Conservation (phyloP, 2,888 invertebrate genomes). For the Helobdella robusta region DNA sequence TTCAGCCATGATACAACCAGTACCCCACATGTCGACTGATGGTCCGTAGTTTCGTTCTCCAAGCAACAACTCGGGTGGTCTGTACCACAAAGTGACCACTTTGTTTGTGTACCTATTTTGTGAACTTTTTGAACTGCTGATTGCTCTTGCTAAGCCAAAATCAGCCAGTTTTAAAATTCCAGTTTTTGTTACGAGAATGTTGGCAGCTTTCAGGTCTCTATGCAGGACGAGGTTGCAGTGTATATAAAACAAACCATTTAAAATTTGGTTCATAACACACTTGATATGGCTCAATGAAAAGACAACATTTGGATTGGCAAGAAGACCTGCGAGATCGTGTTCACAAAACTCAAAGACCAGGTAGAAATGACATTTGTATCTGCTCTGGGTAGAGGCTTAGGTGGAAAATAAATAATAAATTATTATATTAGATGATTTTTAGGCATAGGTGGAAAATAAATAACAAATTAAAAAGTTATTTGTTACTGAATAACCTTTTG, state of each 20-base stretch:
- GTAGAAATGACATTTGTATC: slow-evolving; percentile 78
- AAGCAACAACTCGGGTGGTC: slow-evolving; percentile 53
- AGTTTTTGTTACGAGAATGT: slow-evolving; percentile 88
- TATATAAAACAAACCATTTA: slow-evolving; percentile 86
- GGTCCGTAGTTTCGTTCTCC: slow-evolving; percentile 82
- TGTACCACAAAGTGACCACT: slow-evolving; percentile 93
- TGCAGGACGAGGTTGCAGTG: slow-evolving; percentile 67
- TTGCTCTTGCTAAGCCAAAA: slow-evolving; percentile 89
- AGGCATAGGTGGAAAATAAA: not conserved
- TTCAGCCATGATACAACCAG: slow-evolving; percentile 99
- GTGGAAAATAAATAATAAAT: slow-evolving; percentile 17
- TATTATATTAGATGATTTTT: not conserved
- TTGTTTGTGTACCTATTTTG: slow-evolving; percentile 88
- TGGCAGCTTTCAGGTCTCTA: slow-evolving; percentile 93
- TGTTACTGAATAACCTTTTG: too few species aligned
- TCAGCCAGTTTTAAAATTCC: slow-evolving; percentile 81
- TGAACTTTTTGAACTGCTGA: slow-evolving; percentile 75
- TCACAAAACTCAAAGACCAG: slow-evolving; percentile 97
- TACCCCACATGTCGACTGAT: slow-evolving; percentile 81
- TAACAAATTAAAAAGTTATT: not conserved
- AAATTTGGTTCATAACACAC: slow-evolving; percentile 57
- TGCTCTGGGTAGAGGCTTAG: slow-evolving; percentile 59
- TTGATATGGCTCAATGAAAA: slow-evolving; percentile 93
- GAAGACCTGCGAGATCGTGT: slow-evolving; percentile 88
- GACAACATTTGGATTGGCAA: slow-evolving; percentile 88